Evolutionary conservation across 1,140 invertebrate genomes (phyloP).

Genomic region (Olivierus martensii): DNA sequence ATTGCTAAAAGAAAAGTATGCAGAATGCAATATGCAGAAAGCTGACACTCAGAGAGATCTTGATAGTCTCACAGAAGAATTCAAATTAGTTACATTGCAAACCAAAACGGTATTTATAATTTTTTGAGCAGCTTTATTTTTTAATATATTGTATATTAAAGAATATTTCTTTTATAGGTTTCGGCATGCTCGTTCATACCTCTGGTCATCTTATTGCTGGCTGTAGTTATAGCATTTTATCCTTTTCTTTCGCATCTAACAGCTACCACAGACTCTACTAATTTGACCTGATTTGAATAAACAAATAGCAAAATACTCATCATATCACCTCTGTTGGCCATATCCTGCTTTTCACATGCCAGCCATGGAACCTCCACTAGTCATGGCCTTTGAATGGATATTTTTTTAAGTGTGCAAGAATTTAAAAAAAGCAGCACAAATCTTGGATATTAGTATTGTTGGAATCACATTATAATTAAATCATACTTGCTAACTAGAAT

Average conservation of each 20-base stretch:
- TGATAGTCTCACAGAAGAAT: conserved; percentile 9
- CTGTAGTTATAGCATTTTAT: conserved; percentile 31
- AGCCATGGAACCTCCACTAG: no score
- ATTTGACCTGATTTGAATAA: no score
- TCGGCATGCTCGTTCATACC: conserved; percentile 32
- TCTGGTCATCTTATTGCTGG: conserved; percentile 31
- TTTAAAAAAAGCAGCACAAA: no score
- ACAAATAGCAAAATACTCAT: no score
- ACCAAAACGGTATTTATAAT: conserved; percentile 9
- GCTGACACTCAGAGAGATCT: conserved; percentile 10
- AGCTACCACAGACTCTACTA: conserved; percentile 21
- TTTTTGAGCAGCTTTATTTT: background rate
- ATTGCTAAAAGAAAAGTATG: conserved; percentile 10
- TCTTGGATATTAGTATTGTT: no score
- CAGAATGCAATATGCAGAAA: conserved; percentile 12
- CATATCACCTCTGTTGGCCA: no score
- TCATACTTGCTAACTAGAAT: no score
- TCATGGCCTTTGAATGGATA: no score
- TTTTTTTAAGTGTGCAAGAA: no score
- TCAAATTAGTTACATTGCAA: conserved; percentile 9
- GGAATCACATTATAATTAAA: no score
- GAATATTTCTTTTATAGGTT: conserved; percentile 23
- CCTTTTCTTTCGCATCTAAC: conserved; percentile 29
- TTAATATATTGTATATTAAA: background rate
- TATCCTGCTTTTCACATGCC: no score